Evolutionary conservation across 2,113 vertebrate species (phyloP), one percentile per base, ranked within the genome.

Genomic region (Grammomys dolichurus): DNA sequence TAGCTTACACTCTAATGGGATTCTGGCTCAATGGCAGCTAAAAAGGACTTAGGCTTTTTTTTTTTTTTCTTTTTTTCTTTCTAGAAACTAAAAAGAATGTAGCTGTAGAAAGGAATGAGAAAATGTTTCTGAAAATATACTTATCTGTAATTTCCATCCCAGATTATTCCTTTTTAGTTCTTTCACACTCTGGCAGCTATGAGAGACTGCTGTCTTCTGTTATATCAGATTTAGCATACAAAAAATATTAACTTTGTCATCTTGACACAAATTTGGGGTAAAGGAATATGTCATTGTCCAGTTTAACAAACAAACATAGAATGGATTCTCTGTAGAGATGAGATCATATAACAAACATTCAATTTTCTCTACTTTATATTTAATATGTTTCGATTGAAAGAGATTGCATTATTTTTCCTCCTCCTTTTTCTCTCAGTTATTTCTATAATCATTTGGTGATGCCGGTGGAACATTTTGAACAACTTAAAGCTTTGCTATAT

Each of bases 21-120:
- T 98, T 98, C 76, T 97, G 94, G 92, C 51, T 95, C 92, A 98
- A 95, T 72, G 96, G 87, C 85, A 98, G 72, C 98, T 93, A 91
- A 97, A 98, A 89, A 69, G n/a, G 70, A 94, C 40, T 78, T 43
- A 31, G 24, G 2, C 7, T 24, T 60, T 17, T 76, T 16, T 10
- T 11, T 24, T 46, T 17, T 10, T 22, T 60, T 76, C 13, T 48
- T 48, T 48, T 9, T 11, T 22, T 60, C 9, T 10, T 22, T 60
- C 72, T 13, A 31, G 1, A 13, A 36, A 33, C 67, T 43, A 40
- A 92, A 63, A 89, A 24, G 80, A 76, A 19, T 75, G 4, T 26
- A 87, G 87, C 40, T 43, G 56, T 24, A 87, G 70, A 96, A 82
- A 92, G 73, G 26, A 80, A 78, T 84, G 51, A 86, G 63, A 87